Conservation (phyloP, 1,140 invertebrate genomes). For the Drosophila eugracilis region DNA sequence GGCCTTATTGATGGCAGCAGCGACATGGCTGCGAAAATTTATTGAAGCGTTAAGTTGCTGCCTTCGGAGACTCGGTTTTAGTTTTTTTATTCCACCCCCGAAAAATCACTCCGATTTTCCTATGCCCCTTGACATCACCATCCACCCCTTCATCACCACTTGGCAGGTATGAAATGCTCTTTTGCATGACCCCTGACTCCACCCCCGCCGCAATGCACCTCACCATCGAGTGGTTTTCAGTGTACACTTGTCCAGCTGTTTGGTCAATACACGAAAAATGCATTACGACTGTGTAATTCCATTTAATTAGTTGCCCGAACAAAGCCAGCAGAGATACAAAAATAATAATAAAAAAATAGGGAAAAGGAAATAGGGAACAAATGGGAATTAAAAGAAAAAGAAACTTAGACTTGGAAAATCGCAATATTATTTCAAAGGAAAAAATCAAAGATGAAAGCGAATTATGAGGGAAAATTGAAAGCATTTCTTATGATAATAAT, state of each 20-base stretch:
- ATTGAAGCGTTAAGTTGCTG: constrained; percentile 81
- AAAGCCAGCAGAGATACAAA: constrained; percentile 21
- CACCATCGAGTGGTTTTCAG: constrained; percentile 29
- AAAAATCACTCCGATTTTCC: neutral
- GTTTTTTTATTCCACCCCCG: too few relatives aligned
- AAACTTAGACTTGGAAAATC: too few relatives aligned
- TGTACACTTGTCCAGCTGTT: constrained; percentile 38
- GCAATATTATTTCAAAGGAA: neutral
- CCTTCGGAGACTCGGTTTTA: constrained; percentile 70
- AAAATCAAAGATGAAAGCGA: neutral
- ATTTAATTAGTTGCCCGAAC: constrained; percentile 68
- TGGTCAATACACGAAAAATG: constrained; percentile 71
- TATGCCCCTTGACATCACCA: neutral
- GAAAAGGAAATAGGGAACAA: neutral
- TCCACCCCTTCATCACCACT: neutral
- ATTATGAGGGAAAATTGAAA: too few relatives aligned
- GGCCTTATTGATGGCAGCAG: constrained; percentile 77
- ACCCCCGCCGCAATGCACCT: constrained; percentile 10
- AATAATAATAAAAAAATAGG: neutral
- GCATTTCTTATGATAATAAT: neutral
- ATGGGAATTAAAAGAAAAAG: neutral
- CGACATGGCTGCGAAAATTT: constrained; percentile 75
- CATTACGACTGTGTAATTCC: constrained; percentile 59
- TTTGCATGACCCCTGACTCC: constrained; percentile 35
- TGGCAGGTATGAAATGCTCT: constrained; percentile 40